phyloP scores from a whole-genome alignment of 2,888 invertebrate species.

The Electrophaes corylata region DNA sequence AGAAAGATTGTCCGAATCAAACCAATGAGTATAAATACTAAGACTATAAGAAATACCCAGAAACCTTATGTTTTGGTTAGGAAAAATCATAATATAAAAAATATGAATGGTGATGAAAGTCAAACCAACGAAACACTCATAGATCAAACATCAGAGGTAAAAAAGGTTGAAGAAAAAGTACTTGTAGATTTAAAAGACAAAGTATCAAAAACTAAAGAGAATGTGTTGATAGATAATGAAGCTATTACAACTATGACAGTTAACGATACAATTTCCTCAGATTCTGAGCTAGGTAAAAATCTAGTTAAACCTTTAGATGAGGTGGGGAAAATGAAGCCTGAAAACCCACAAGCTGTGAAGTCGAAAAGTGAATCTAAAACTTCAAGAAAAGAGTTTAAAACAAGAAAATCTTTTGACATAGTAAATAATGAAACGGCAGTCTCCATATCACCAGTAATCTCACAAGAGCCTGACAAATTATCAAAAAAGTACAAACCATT shows the following conservation, averaged over 20 bases:
- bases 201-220: neutral
- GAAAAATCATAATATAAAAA: neutral
- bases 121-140: neutral
- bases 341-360: neutral
- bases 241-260: neutral
- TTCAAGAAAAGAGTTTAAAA: neutral
- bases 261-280: neutral
- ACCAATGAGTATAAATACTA: neutral
- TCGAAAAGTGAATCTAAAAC: neutral
- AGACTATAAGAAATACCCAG: neutral
- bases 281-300: neutral
- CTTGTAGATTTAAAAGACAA: no score
- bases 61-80: slow-evolving; percentile 1
- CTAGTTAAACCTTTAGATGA: neutral
- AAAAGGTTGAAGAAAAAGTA: neutral
- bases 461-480: no score
- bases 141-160: neutral
- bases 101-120: neutral
- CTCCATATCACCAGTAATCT: no score
- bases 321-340: neutral
- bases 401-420: no score
- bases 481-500: no score
- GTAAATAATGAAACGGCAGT: no score
- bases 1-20: neutral
- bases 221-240: neutral